Evolutionary conservation across 2,888 invertebrate species (phyloP).

Genomic region (Trachelus troglodyta): DNA sequence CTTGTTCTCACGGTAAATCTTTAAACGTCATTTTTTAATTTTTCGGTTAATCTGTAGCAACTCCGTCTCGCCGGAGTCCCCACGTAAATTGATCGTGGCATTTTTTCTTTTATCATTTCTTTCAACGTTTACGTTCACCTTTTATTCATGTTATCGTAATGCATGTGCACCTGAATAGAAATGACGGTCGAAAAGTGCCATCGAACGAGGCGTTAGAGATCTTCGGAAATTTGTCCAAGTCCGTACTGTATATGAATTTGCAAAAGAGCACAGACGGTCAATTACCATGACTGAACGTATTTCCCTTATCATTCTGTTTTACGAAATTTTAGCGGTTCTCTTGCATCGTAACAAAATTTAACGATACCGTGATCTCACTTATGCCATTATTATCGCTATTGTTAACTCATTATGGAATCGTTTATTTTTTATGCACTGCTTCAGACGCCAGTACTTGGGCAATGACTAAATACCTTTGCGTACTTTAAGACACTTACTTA

Average conservation of each 20-base stretch:
- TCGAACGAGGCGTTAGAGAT: slow-evolving; percentile 45
- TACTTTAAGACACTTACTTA: background rate
- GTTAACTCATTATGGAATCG: background rate
- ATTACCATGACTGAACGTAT: slow-evolving; percentile 43
- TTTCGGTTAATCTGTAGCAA: background rate
- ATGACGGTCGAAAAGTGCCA: background rate
- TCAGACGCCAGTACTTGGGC: background rate
- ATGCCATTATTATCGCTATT: background rate
- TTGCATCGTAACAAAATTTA: background rate
- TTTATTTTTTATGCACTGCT: background rate
- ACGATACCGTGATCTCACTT: background rate
- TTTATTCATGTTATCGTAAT: background rate
- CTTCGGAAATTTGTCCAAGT: slow-evolving; percentile 42
- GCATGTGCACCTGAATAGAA: background rate
- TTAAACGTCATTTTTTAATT: background rate
- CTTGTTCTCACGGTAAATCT: background rate
- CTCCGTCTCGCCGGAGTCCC: background rate
- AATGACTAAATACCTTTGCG: background rate
- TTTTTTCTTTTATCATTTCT: background rate
- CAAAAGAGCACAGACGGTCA: slow-evolving; percentile 41
- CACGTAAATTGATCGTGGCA: background rate
- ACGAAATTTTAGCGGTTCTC: background rate
- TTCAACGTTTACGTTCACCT: background rate
- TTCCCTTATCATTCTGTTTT: background rate
- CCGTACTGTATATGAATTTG: slow-evolving; percentile 41